phyloP scores from a whole-genome alignment of 2,113 vertebrate species.

The Arothron firmamentum region DNA sequence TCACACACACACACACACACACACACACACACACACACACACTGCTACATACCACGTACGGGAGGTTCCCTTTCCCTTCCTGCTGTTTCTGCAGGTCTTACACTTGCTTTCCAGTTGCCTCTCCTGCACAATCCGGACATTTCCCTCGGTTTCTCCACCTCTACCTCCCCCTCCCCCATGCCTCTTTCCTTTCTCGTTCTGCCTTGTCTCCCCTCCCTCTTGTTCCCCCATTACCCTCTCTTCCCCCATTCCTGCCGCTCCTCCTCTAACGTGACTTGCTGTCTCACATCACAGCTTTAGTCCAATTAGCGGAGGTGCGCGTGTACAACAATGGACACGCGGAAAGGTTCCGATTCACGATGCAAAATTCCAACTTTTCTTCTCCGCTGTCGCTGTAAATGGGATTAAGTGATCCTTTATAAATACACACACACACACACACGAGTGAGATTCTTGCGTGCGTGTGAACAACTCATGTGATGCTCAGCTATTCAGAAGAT shows the following conservation, averaged over 20 bases:
- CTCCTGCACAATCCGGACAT: slow-evolving; percentile 26
- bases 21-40: too few relatives aligned
- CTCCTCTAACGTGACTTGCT: slow-evolving; percentile 72
- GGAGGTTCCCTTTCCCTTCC: slow-evolving; percentile 24
- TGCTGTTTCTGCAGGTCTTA: slow-evolving; percentile 45
- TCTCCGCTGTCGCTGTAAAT: neutral
- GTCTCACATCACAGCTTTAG: slow-evolving; percentile 75
- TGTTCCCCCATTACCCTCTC: slow-evolving; percentile 59
- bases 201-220: slow-evolving; percentile 55
- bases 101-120: slow-evolving; percentile 38
- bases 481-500: slow-evolving; percentile 26
- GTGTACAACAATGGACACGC: slow-evolving; percentile 9
- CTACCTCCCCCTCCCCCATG: slow-evolving; percentile 19
- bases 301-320: slow-evolving; percentile 66
- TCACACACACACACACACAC: too few relatives aligned
- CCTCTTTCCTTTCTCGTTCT: slow-evolving; percentile 40
- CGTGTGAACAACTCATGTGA: slow-evolving; percentile 13
- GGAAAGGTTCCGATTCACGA: slow-evolving; percentile 9
- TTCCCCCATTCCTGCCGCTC: slow-evolving; percentile 51
- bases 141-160: slow-evolving; percentile 14
- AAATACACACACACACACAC: neutral
- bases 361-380: slow-evolving; percentile 19
- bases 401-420: neutral
- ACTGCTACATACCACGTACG: slow-evolving; percentile 42
- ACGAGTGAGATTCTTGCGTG: neutral